Conservation (phyloP, 2,888 invertebrate genomes). For the Andrena dorsata region DNA sequence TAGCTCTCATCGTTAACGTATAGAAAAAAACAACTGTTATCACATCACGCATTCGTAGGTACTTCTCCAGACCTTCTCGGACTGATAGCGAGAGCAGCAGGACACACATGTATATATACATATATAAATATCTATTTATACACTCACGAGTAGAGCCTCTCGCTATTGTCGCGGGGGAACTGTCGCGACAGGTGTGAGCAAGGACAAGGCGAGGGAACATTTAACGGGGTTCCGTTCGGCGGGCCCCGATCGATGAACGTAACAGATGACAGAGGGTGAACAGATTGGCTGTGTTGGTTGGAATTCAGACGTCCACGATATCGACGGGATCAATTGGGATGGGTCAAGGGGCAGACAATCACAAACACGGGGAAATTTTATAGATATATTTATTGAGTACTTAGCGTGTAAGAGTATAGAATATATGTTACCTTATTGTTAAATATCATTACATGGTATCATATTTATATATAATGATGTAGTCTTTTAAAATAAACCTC, state of each 20-base stretch:
- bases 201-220: constrained; percentile 50
- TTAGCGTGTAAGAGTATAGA: constrained; percentile 85
- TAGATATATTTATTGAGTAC: constrained; percentile 85
- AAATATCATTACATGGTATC: constrained; percentile 80
- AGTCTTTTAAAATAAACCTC: constrained; percentile 79
- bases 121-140: constrained; percentile 60
- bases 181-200: constrained; percentile 41
- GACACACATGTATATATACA: constrained; percentile 41
- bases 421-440: constrained; percentile 83
- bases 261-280: constrained; percentile 21
- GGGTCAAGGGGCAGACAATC: constrained; percentile 78
- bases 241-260: neutral
- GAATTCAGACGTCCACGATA: constrained; percentile 74
- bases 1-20: constrained; percentile 62
- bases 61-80: constrained; percentile 65
- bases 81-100: constrained; percentile 65
- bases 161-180: constrained; percentile 35
- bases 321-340: constrained; percentile 73
- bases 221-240: constrained; percentile 34
- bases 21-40: constrained; percentile 79
- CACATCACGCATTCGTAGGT: constrained; percentile 77
- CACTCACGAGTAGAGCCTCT: constrained; percentile 48
- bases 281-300: constrained; percentile 14
- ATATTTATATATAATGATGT: constrained; percentile 78
- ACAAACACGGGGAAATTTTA: constrained; percentile 84